These are phyloP conservation scores for Phaedon cochleariae DNA, from an alignment of 2,888 invertebrate species.

Conservation along the genomic window DNA sequence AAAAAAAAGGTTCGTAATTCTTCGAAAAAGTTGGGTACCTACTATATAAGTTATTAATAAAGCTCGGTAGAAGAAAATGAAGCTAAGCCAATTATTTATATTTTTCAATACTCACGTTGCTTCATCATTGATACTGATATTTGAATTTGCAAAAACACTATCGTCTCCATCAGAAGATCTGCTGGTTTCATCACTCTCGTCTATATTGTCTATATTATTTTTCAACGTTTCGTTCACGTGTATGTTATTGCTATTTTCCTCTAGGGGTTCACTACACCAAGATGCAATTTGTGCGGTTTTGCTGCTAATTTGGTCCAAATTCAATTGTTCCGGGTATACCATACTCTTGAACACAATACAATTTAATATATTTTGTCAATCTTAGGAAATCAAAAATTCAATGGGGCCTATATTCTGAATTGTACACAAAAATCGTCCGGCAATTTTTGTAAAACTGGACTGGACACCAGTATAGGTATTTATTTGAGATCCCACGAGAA, in stretches of 20 bases:
- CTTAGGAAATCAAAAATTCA: too few species aligned
- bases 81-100: too few species aligned
- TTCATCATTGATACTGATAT: conserved; percentile 16
- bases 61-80: too few species aligned
- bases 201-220: not conserved
- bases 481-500: not conserved
- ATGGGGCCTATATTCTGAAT: too few species aligned
- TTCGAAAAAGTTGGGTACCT: too few species aligned
- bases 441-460: too few species aligned
- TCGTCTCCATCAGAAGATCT: conserved; percentile 25
- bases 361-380: too few species aligned
- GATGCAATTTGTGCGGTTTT: conserved; percentile 50
- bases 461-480: too few species aligned
- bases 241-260: conserved; percentile 45
- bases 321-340: conserved; percentile 61
- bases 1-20: too few species aligned
- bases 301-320: conserved; percentile 55
- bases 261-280: conserved; percentile 58
- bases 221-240: conserved; percentile 25
- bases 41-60: too few species aligned
- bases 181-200: conserved; percentile 3
- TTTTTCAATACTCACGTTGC: conserved; percentile 12
- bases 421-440: too few species aligned
- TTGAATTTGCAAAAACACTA: conserved; percentile 30
- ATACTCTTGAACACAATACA: conserved; percentile 55